A percentile compares a stretch with the other conserved stretches of the same genome.
Evolutionary conservation across 2,113 vertebrate species (phyloP).

Genomic region (Protobothrops mucrosquamatus): DNA sequence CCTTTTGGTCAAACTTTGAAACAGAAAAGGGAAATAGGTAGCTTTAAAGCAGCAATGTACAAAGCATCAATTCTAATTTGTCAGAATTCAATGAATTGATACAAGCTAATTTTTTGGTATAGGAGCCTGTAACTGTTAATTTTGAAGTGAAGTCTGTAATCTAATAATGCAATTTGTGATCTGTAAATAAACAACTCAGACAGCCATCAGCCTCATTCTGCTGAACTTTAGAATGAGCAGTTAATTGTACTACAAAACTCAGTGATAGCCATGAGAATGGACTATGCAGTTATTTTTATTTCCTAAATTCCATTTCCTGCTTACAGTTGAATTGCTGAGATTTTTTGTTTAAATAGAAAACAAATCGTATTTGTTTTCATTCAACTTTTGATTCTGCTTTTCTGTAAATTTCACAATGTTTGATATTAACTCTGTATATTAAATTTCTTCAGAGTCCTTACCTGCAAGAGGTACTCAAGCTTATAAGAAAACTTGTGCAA

Average conservation of each 20-base stretch:
- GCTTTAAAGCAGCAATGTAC: not conserved
- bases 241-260: not conserved
- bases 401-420: not conserved
- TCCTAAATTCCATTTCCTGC: not conserved
- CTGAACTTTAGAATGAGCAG: not conserved
- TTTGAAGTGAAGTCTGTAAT: not conserved
- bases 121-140: not conserved
- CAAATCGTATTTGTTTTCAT: not conserved
- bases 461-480: conserved; percentile 94
- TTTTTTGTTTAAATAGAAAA: not conserved
- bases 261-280: not conserved
- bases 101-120: not conserved
- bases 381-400: not conserved
- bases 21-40: conserved; percentile 22
- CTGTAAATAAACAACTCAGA: not conserved
- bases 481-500: conserved; percentile 95
- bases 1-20: conserved; percentile 92
- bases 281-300: not conserved
- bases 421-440: not conserved
- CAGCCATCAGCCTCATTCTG: not conserved
- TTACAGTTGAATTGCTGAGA: not conserved
- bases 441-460: conserved; percentile 53
- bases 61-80: not conserved
- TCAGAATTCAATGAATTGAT: not conserved
- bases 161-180: not conserved